Percentiles rank a stretch among this genome's conserved stretches.
phyloP scores from a whole-genome alignment of 2,888 invertebrate genomes.

The Diaprepes abbreviatus region DNA sequence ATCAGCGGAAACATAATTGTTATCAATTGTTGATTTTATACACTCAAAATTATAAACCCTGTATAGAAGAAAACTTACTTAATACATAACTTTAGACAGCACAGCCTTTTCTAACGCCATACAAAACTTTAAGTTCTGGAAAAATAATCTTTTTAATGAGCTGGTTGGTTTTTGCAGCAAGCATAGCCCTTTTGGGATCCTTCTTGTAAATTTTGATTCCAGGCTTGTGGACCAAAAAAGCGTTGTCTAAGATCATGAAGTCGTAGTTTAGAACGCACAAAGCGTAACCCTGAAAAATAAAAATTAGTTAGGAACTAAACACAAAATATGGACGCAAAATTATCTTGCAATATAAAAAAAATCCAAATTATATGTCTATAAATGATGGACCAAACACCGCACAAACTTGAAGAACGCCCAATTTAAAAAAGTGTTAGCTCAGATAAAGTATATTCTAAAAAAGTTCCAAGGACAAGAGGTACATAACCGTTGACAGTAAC shows the following conservation, averaged over 20 bases:
- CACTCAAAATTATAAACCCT: slow-evolving; percentile 5
- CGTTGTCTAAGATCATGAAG: slow-evolving; percentile 92
- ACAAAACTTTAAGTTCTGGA: slow-evolving; percentile 88
- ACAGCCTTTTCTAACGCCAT: slow-evolving; percentile 85
- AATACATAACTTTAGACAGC: slow-evolving; percentile 72
- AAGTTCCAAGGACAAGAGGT: too few species aligned
- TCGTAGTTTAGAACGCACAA: slow-evolving; percentile 93
- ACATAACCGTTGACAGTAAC: too few species aligned
- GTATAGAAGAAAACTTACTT: slow-evolving; percentile 6
- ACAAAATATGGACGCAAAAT: too few species aligned
- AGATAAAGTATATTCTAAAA: too few species aligned
- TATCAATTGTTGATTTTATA: slow-evolving; percentile 11
- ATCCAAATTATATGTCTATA: too few species aligned
- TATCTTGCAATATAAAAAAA: too few species aligned
- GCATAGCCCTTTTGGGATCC: slow-evolving; percentile 81
- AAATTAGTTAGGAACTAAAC: too few species aligned
- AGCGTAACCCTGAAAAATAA: slow-evolving; percentile 81
- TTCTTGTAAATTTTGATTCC: slow-evolving; percentile 89
- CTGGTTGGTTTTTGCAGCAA: slow-evolving; percentile 83
- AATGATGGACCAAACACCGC: too few species aligned
- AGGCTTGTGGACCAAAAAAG: slow-evolving; percentile 93
- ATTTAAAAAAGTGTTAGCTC: too few species aligned
- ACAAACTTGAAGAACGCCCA: too few species aligned
- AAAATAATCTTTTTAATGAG: slow-evolving; percentile 85
- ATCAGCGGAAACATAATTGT: not conserved